Base-by-base conservation (phyloP, 2,888 invertebrate species). In the Lycophotia porphyrea region DNA sequence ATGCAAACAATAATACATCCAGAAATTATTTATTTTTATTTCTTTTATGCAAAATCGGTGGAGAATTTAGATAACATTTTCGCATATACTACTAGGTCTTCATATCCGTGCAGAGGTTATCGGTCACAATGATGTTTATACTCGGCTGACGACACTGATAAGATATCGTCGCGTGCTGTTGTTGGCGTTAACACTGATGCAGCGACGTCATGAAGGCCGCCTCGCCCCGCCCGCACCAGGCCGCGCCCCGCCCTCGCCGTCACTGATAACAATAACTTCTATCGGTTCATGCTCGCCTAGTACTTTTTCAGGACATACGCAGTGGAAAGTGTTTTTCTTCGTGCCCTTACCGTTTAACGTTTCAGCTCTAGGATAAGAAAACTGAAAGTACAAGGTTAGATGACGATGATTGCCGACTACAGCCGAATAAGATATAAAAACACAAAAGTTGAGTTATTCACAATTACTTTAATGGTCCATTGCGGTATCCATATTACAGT, bases 231-330 rank as follows among this genome's bases (percentile, higher is more conserved):
- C 49, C 79, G 74, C 78, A 58, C 79, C 78, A 85, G 85, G 64
- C 85, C 79, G 74, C 86, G 68, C 88, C 86, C 90, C 90, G 88
- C 89, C 85, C 83, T 74, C 90, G 86, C 85, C 91, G 87, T 88
- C 88, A 90, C 89, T 94, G 95, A 94, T 94, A 95, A 94, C 94
- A 93, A 93, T 93, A 88, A 93, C 94, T 91, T 87, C 93, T 92
- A 89, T 89, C 89, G 87, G 88, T 83, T 94, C 88, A 94, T 95
- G 95, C 84, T 93, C 89, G 95, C 96, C 96, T 96, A 92, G 96
- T 96, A 95, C 93, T 92, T 93, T 95, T 95, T 95, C 95, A 96
- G 95, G 90, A 91, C 89, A 80, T 80, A 87, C 90, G 87, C 85
- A 76, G 91, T 92, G 92, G 92, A 94, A 94, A 94, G 89, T 88